phyloP scores from a whole-genome alignment of 2,888 invertebrate species.

The Limenitis camilla region DNA sequence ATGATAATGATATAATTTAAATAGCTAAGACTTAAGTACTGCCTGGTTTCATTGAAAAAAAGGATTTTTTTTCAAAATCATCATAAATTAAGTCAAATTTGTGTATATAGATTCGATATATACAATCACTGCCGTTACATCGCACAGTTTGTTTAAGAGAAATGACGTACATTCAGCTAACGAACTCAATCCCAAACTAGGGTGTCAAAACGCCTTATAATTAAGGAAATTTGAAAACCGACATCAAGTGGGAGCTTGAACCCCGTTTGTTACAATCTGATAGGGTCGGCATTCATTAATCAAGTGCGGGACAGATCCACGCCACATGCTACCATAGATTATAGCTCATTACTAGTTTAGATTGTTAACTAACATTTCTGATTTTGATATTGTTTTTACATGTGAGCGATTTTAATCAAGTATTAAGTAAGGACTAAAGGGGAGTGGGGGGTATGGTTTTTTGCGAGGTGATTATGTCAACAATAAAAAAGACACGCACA shows the following conservation, averaged over 20 bases:
- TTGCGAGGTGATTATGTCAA: too few relatives aligned
- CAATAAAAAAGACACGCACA: too few relatives aligned
- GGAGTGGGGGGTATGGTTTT: too few relatives aligned
- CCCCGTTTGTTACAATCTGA: slow-evolving; percentile 38
- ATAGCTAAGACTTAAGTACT: too few relatives aligned
- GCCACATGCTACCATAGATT: slow-evolving; percentile 49
- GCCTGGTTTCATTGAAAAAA: too few relatives aligned
- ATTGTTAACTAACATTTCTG: background rate
- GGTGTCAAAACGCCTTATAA: slow-evolving; percentile 57
- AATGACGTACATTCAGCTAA: slow-evolving; percentile 17
- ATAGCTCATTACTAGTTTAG: slow-evolving; percentile 27
- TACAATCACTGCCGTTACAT: background rate
- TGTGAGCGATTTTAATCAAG: too few relatives aligned
- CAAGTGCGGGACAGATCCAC: slow-evolving; percentile 55
- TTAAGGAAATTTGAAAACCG: slow-evolving; percentile 70
- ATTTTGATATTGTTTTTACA: background rate
- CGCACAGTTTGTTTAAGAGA: slow-evolving; percentile 5
- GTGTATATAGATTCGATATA: too few relatives aligned
- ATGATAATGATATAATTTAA: too few relatives aligned
- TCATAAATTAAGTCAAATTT: too few relatives aligned
- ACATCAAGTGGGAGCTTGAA: slow-evolving; percentile 32
- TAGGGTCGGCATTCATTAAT: slow-evolving; percentile 53
- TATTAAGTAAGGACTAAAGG: too few relatives aligned
- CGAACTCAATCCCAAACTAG: slow-evolving; percentile 27
- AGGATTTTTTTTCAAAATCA: too few relatives aligned